phyloP scores from a whole-genome alignment of 2,113 vertebrate genomes.

The Onychostruthus taczanowskii region DNA sequence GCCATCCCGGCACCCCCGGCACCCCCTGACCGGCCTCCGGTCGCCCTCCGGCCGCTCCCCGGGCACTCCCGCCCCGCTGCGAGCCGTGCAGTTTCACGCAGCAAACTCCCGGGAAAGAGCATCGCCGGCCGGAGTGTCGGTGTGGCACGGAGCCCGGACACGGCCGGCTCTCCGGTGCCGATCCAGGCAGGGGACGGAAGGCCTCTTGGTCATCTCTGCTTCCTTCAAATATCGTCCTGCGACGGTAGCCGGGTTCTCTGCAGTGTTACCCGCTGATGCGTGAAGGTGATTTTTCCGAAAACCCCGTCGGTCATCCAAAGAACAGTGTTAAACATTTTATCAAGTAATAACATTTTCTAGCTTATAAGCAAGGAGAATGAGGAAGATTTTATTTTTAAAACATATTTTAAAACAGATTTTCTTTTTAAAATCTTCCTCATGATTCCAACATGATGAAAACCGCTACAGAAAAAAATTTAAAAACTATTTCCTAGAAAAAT shows the following conservation, averaged over 20 bases:
- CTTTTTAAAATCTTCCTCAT: background rate
- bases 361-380: background rate
- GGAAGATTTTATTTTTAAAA: background rate
- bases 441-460: background rate
- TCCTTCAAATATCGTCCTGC: background rate
- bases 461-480: background rate
- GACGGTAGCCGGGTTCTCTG: background rate
- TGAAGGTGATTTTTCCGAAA: background rate
- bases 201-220: accelerated
- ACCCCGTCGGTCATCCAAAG: background rate
- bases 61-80: background rate
- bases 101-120: accelerated
- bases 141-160: too few species aligned
- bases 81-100: accelerated
- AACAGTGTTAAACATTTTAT: background rate
- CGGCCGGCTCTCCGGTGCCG: too few species aligned
- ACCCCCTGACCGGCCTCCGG: background rate
- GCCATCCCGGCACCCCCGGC: too few species aligned
- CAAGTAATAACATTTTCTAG: too few species aligned
- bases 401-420: too few species aligned
- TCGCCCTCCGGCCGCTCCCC: too few species aligned
- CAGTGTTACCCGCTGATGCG: background rate
- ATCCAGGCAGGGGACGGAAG: accelerated
- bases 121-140: background rate
- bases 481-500: background rate